Evolutionary conservation across 2,797 vertebrate genomes (phyloP).

Genomic region (Sorex maritimensis): DNA sequence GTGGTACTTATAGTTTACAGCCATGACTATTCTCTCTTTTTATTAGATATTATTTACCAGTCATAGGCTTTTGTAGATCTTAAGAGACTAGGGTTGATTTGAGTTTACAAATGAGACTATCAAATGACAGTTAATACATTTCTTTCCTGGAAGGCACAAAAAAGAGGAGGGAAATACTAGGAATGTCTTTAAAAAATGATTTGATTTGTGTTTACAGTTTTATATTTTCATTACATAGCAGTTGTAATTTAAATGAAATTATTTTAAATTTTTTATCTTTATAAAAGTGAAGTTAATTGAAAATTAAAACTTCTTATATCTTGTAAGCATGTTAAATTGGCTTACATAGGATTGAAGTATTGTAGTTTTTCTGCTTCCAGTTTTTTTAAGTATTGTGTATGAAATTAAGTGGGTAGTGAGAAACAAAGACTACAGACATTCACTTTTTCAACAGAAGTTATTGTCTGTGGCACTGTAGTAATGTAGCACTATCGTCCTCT

Average conservation of each 20-base stretch:
- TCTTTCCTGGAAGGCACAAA: neutral
- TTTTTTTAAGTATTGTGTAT: conserved; percentile 1
- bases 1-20: neutral
- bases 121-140: neutral
- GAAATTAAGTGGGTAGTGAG: neutral
- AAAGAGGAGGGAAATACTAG: neutral
- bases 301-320: conserved; percentile 18
- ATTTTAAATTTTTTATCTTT: conserved; percentile 23
- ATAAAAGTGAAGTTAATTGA: neutral
- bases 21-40: neutral
- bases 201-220: conserved; percentile 60
- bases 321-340: conserved; percentile 35
- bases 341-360: neutral
- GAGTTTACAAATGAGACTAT: conserved; percentile 28
- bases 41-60: conserved; percentile 26
- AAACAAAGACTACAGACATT: conserved; percentile 22
- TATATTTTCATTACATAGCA: conserved; percentile 28
- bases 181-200: neutral
- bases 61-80: conserved; percentile 23
- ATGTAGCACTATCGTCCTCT: no score
- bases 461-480: neutral
- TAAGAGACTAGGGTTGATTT: neutral
- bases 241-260: conserved; percentile 58
- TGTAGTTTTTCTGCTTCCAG: neutral
- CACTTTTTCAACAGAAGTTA: conserved; percentile 27